Percentiles rank a stretch among this genome's conserved stretches.
Conservation (phyloP, 2,113 vertebrate species). For the Acanthochromis polyacanthus region DNA sequence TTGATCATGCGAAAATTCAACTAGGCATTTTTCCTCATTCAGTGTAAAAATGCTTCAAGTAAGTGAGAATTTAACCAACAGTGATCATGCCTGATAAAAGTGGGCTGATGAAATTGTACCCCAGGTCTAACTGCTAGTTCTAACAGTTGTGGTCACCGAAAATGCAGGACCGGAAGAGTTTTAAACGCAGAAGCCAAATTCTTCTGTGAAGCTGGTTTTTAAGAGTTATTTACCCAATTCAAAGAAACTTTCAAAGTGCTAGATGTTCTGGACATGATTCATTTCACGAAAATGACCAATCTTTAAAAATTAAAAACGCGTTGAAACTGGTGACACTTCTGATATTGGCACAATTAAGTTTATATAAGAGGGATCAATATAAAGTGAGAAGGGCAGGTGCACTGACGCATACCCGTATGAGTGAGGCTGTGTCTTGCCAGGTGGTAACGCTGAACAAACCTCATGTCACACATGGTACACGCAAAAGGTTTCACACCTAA, state of each 20-base stretch:
- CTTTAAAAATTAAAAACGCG: not conserved
- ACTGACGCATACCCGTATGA: conserved; percentile 84
- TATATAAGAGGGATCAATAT: conserved; percentile 14
- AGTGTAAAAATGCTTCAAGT: not conserved
- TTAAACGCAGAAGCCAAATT: too few species aligned
- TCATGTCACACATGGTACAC: conserved; percentile 87
- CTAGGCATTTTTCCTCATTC: too few species aligned
- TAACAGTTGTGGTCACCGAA: not conserved
- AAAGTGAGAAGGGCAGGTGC: conserved; percentile 65
- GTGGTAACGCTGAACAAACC: conserved; percentile 87
- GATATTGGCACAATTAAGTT: conserved; percentile 14
- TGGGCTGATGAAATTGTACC: not conserved
- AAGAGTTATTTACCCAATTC: too few species aligned
- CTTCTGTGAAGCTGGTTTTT: too few species aligned
- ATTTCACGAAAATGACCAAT: not conserved
- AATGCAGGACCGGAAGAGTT: not conserved
- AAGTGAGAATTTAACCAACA: not conserved
- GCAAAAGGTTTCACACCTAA: conserved; percentile 87
- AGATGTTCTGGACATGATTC: not conserved
- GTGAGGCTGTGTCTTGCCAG: conserved; percentile 87
- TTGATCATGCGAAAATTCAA: too few species aligned
- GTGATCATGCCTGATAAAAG: not conserved
- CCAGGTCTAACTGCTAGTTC: not conserved
- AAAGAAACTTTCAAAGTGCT: not conserved
- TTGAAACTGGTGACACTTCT: not conserved